Base-by-base conservation (phyloP, 2,888 invertebrate genomes). In the Orthosia cruda region DNA sequence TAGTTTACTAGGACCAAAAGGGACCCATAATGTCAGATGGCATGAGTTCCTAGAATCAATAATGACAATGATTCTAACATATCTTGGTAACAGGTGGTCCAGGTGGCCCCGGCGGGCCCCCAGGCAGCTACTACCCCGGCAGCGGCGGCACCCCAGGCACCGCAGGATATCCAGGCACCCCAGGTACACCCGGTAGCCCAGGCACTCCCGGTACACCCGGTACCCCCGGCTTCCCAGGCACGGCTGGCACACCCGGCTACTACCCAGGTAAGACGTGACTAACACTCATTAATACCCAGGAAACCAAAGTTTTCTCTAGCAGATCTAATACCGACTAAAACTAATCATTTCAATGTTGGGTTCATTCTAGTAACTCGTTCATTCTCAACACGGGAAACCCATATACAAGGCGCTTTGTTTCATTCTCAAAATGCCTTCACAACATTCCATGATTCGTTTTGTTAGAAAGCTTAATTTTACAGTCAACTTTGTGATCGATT, bases 161-260 rank as follows among this genome's bases (percentile, higher is more conserved):
- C 23, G 87, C 88, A 11, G 87, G 88, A 16, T 78, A 77, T n/a
- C 86, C 88, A 65, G 89, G 86, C 15, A 68, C 76, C n/a, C 87
- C 90, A n/a, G 90, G 90, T 58, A 82, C 82, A 7, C 89, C 90
- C 12, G 89, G 91, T 54, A 82, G 64, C 26, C 86, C 89, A 15
- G 87, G 90, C 11, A 64, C 66, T 9, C 77, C 87, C n/a, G 89
- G 89, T 15, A 92, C 65, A 95, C 97, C 89, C 66, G 90, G 87
- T 7, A 77, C 79, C 5, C 85, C 87, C 26, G 86, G 84, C 23
- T 80, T 89, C n/a, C 97, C 97, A 52, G 94, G 94, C n/a, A 71
- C 80, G 16, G 71, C 89, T 18, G 89, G 88, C n/a, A 71, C 70
- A 1, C 84, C 84, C 2, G 89, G 72, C 50, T 97, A 74, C 97